phyloP scores from a whole-genome alignment of 2,113 vertebrate species.

The Clarias magur region DNA sequence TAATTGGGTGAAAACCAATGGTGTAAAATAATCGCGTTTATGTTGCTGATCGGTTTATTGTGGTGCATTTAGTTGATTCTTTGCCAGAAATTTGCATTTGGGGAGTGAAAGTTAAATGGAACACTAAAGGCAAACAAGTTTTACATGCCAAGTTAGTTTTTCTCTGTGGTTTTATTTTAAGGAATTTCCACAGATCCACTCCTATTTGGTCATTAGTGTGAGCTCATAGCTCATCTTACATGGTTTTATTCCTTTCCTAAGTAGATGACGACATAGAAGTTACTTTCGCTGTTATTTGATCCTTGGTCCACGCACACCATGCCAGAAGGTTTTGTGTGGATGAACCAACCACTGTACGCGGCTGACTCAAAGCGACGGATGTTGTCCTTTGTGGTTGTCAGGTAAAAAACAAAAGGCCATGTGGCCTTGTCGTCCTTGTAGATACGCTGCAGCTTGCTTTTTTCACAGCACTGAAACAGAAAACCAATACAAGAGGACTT shows the following conservation, averaged over 20 bases:
- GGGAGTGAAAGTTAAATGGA: not conserved
- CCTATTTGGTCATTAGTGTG: not conserved
- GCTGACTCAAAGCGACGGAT: slow-evolving; percentile 48
- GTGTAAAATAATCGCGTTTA: not conserved
- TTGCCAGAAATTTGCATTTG: not conserved
- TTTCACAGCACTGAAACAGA: slow-evolving; percentile 38
- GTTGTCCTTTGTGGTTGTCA: not conserved
- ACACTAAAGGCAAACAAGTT: not conserved
- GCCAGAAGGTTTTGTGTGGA: slow-evolving; percentile 27
- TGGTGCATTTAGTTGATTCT: not conserved
- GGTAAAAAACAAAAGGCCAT: slow-evolving; percentile 55
- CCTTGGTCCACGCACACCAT: not conserved
- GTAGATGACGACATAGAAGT: slow-evolving; percentile 24
- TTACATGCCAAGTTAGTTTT: not conserved
- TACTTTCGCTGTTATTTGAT: not conserved
- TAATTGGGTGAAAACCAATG: too few species aligned
- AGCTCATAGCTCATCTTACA: not conserved
- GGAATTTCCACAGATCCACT: not conserved
- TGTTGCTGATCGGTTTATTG: not conserved
- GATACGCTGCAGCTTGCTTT: slow-evolving; percentile 34
- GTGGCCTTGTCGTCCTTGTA: slow-evolving; percentile 18
- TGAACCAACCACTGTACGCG: slow-evolving; percentile 45
- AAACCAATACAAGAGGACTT: not conserved
- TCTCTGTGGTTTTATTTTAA: not conserved
- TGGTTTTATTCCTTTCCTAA: not conserved